Base-by-base conservation (phyloP, 2,797 vertebrate genomes). In the Australoheros facetus region DNA sequence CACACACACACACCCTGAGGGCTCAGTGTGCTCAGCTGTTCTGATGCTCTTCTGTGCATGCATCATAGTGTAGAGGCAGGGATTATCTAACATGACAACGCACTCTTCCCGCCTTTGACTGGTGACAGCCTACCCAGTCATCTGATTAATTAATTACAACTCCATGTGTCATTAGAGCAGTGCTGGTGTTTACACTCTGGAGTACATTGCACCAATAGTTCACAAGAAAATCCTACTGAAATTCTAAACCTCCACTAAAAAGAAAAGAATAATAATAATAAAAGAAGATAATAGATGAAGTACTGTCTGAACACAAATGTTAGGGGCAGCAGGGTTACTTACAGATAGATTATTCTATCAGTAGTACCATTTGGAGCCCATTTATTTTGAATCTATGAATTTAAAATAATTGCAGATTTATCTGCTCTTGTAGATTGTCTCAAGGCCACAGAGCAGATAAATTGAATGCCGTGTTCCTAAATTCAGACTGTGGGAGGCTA, bases 111-210 rank as follows among this genome's bases (percentile, higher is more conserved):
- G 48, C 60, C 72, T 56, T 83, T 34, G 58, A 88, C 78, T 62
- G 45, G 21, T 76, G 78, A 69, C 64, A 75, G 83, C 13, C 23
- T 73, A 62, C 10, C 19, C 72, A 64, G 81, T 85, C 73, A 73
- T 76, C 83, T 84, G 73, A 89, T 92, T 84, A 89, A 92, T 92
- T 88, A 88, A 86, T 90, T 82, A 81, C 73, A 81, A 56, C 30
- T 89, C 76, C 79, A 87, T 73, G 71, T 90, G 80, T 81, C 73
- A 74, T 71, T 73, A 54, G 10, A 74, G 48, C 75, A 58, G 28
- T 14, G 34, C 54, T 78, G 55, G 55, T 39, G 37, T 85, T 69
- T 72, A 26, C 32, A 37, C 37, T 62, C n/a, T 54, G 16, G 32
- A 30, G 32, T 55, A 51, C 30, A 5, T 10, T 28, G 9, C 28